Evolutionary conservation across 2,113 vertebrate species (phyloP).

Genomic region (Monarcha castaneiventris): DNA sequence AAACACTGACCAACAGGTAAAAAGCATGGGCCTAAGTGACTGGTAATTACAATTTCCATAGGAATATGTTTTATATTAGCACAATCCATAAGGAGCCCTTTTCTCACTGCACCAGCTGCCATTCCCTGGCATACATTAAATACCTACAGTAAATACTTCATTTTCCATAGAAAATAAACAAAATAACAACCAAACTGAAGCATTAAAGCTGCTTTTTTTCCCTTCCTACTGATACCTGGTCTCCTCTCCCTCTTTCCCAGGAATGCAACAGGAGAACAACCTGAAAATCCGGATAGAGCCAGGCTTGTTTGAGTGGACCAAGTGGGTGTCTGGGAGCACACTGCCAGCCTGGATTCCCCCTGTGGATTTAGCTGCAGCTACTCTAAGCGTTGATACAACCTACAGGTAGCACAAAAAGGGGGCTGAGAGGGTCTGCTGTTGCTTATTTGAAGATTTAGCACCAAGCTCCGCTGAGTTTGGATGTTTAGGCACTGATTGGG

Average conservation of each 20-base stretch:
- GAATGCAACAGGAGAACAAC: conserved; percentile 91
- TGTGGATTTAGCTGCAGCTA: conserved; percentile 85
- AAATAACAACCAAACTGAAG: not conserved
- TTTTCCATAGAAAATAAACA: not conserved
- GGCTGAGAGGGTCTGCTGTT: not conserved
- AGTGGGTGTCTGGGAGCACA: conserved; percentile 91
- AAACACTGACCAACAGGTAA: not conserved
- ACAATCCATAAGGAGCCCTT: not conserved
- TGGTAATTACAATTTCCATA: not conserved
- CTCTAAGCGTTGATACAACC: conserved; percentile 92
- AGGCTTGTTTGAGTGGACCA: conserved; percentile 97
- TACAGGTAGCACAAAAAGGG: conserved; percentile 83
- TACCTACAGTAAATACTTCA: not conserved
- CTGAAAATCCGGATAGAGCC: conserved; percentile 93
- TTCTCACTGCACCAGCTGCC: not conserved
- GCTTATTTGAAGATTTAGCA: not conserved
- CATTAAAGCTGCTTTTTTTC: not conserved
- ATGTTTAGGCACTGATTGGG: not conserved
- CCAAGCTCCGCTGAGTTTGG: not conserved
- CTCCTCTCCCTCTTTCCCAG: conserved; percentile 62
- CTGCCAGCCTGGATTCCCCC: conserved; percentile 91
- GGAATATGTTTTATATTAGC: too few species aligned
- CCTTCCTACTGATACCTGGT: fast-evolving
- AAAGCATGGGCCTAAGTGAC: not conserved
- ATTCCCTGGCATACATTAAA: not conserved